Conservation (phyloP, 2,888 invertebrate species). For the Trypoxylon attenuatum region DNA sequence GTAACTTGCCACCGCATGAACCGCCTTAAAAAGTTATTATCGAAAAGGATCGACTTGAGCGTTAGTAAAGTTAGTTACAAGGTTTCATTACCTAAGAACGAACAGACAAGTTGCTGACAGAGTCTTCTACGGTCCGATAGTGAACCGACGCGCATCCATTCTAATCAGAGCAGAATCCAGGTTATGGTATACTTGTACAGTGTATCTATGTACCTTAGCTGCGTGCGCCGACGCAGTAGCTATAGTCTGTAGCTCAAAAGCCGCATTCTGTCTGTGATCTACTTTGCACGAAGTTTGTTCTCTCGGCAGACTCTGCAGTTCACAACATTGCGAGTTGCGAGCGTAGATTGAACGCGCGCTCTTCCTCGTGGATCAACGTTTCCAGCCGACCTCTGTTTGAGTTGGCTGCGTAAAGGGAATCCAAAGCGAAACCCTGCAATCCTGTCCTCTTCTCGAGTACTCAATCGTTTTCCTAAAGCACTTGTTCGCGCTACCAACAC, state of each 20-base stretch:
- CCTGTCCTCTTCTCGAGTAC: slow-evolving; percentile 3
- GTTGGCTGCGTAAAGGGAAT: slow-evolving; percentile 9
- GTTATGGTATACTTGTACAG: slow-evolving; percentile 38
- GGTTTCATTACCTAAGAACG: slow-evolving; percentile 38
- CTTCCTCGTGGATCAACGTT: background rate
- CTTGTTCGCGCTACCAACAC: background rate
- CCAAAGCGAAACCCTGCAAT: background rate
- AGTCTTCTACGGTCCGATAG: slow-evolving; percentile 27
- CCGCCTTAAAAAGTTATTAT: no score
- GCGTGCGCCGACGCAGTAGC: no score
- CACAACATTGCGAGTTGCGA: background rate
- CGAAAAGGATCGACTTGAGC: no score
- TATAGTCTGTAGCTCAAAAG: slow-evolving; percentile 25
- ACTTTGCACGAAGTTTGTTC: slow-evolving; percentile 34
- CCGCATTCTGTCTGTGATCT: slow-evolving; percentile 31
- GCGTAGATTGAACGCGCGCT: background rate
- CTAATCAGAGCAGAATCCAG: slow-evolving; percentile 42
- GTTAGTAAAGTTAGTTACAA: background rate
- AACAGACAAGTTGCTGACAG: slow-evolving; percentile 33
- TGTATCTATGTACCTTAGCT: no score
- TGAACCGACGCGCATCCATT: no score
- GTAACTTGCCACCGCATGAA: no score
- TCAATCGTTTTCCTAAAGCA: background rate
- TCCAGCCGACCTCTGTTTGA: background rate
- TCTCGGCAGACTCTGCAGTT: background rate